A percentile compares a stretch with the other conserved stretches of the same genome.
Evolutionary conservation across 1,140 invertebrate species (phyloP).

Genomic region (Orchestia grillus): DNA sequence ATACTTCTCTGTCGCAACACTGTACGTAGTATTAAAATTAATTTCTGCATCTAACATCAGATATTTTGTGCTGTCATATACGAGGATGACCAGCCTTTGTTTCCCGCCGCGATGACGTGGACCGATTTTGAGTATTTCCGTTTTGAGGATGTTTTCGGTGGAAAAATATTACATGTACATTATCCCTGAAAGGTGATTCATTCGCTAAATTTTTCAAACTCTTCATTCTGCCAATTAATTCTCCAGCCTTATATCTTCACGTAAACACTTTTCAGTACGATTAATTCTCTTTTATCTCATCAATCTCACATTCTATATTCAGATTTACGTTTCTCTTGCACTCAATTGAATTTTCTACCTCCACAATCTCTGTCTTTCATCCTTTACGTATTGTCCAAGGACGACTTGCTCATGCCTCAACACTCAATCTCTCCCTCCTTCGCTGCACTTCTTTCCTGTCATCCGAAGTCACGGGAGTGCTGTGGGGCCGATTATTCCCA

Average conservation of each 20-base stretch:
- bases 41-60: too few relatives aligned
- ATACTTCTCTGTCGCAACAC: too few relatives aligned
- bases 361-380: neutral
- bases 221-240: neutral
- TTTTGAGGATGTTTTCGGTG: too few relatives aligned
- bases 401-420: neutral
- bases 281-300: neutral
- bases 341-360: neutral
- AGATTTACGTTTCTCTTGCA: neutral
- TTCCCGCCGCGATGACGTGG: too few relatives aligned
- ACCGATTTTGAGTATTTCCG: too few relatives aligned
- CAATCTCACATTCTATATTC: neutral
- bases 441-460: neutral
- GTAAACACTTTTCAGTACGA: neutral
- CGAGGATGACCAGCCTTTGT: too few relatives aligned
- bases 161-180: too few relatives aligned
- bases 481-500: neutral
- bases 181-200: too few relatives aligned
- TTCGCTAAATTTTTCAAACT: neutral
- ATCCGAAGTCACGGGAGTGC: neutral
- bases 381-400: neutral
- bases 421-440: neutral
- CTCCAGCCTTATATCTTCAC: neutral
- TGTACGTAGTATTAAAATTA: too few relatives aligned
- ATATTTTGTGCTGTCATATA: too few relatives aligned